Conservation (phyloP, 2,113 vertebrate genomes). For the Lophochroa leadbeateri region DNA sequence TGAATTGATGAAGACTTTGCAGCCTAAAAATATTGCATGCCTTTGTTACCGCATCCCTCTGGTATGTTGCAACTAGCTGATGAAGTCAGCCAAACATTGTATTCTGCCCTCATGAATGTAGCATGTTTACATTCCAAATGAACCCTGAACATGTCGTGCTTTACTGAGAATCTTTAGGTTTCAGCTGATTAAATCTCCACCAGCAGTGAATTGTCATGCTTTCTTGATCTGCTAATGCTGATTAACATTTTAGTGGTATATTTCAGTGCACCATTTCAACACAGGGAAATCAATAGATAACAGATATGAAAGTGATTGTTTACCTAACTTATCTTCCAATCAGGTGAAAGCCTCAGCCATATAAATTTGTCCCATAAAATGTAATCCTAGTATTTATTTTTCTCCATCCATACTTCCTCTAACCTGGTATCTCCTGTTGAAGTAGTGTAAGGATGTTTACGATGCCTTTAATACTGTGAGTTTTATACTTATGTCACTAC, state of each 20-base stretch:
- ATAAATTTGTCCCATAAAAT: neutral
- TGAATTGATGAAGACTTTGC: neutral
- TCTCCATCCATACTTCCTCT: neutral
- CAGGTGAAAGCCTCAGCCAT: neutral
- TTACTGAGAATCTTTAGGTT: neutral
- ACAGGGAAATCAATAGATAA: neutral
- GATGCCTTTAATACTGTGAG: neutral
- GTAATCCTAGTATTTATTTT: neutral
- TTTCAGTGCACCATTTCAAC: neutral
- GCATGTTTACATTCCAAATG: neutral
- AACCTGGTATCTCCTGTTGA: rapidly evolving
- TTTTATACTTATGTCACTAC: neutral
- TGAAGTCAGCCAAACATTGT: neutral
- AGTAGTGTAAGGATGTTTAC: neutral
- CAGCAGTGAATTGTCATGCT: neutral
- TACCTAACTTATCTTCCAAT: neutral
- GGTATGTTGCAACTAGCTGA: neutral
- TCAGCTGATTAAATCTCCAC: neutral
- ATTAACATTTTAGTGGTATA: neutral
- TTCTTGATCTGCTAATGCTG: neutral
- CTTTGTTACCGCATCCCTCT: neutral
- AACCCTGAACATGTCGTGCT: neutral
- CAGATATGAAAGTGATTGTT: neutral
- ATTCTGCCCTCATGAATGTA: neutral
- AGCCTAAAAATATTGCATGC: neutral